A percentile compares a stretch with the other conserved stretches of the same genome.
Conservation (phyloP, 2,797 vertebrate genomes). For the Peromyscus nudipes region DNA sequence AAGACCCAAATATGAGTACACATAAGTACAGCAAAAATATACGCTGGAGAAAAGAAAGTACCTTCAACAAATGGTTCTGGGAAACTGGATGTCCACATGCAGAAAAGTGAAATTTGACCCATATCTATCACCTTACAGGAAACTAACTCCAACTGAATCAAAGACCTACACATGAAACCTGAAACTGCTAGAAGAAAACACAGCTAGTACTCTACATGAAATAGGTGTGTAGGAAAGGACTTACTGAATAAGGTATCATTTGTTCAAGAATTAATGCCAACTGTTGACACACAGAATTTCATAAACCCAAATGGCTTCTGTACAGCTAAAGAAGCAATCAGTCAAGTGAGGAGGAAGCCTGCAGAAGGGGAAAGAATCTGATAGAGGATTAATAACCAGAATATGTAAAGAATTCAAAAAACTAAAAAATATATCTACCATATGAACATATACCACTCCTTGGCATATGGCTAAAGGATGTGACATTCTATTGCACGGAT, state of each 20-base stretch:
- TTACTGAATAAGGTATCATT: not conserved
- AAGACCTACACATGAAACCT: not conserved
- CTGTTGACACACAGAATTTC: not conserved
- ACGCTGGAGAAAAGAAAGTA: not conserved
- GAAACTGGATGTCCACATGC: not conserved
- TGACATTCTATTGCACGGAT: not conserved
- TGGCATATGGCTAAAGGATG: not conserved
- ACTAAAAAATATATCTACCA: not conserved
- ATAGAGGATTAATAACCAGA: not conserved
- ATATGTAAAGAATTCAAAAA: not conserved
- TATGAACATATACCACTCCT: not conserved
- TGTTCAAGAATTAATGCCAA: not conserved
- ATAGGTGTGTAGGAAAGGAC: not conserved
- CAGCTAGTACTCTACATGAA: not conserved
- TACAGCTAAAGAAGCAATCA: not conserved
- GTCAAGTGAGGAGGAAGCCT: not conserved
- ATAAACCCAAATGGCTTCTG: not conserved
- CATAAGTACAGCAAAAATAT: not conserved
- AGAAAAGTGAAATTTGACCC: not conserved
- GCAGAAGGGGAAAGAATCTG: not conserved
- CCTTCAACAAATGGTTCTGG: not conserved
- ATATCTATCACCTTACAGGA: not conserved
- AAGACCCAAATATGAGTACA: not conserved
- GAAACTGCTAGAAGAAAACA: not conserved
- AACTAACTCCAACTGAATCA: not conserved